Conservation (phyloP, 2,113 vertebrate species). For the Gnathonemus longibarbis region DNA sequence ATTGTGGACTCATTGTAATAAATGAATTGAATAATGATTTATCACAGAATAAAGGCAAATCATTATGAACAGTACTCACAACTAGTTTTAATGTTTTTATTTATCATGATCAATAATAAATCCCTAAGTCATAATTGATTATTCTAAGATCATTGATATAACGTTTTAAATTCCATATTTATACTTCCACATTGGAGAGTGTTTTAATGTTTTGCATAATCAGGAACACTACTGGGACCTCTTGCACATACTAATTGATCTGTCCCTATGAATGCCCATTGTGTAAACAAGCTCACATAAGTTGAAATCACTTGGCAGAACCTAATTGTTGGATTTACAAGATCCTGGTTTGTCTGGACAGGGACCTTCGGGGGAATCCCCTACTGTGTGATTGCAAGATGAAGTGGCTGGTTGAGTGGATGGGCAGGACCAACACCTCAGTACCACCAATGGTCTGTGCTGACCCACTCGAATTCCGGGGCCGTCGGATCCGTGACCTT, state of each 20-base stretch:
- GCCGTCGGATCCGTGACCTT: constrained; percentile 83
- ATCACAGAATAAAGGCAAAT: not conserved
- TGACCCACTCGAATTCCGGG: constrained; percentile 76
- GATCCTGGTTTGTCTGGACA: constrained; percentile 45
- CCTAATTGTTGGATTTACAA: not conserved
- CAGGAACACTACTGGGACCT: not conserved
- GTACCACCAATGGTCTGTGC: constrained; percentile 88
- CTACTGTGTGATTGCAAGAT: constrained; percentile 93
- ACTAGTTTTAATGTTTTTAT: not conserved
- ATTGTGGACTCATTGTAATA: not conserved
- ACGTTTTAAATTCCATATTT: not conserved
- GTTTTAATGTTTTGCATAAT: not conserved
- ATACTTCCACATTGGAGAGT: not conserved
- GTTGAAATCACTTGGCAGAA: not conserved
- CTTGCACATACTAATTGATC: not conserved
- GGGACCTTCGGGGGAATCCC: constrained; percentile 90
- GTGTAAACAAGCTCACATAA: not conserved
- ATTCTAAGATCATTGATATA: not conserved
- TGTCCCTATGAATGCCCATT: not conserved
- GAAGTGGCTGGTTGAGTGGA: constrained; percentile 97
- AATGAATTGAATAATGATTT: not conserved
- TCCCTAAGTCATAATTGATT: not conserved
- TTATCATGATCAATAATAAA: not conserved
- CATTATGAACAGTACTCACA: not conserved
- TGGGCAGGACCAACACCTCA: constrained; percentile 86